Base-by-base conservation (phyloP, 2,797 vertebrate species). In the Pipistrellus kuhlii region DNA sequence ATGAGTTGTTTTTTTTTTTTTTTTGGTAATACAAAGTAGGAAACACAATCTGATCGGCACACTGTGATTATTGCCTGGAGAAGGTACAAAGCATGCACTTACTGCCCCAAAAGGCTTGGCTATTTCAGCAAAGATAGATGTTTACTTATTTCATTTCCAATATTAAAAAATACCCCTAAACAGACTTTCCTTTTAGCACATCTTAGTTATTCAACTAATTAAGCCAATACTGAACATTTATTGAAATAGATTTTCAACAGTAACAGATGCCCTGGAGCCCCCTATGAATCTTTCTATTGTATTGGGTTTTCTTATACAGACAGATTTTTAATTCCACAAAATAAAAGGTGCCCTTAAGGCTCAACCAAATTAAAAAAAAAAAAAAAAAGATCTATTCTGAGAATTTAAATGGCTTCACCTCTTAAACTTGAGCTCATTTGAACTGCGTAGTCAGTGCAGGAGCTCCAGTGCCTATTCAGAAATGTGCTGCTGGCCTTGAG, bases 121-220 rank as follows among this genome's bases (percentile, higher is more conserved):
- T 80, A 41, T 68, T 85, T 66, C 1, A 17, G 62, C 25, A 66
- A 73, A 91, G 84, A 85, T 73, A 0, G 0, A 53, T n/a, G 14
- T 48, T 92, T 38, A 77, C 30, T 75, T 73, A 62, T 41, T 96
- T 82, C 30, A 66, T 90, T 94, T 92, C 64, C 27, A 69, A 80
- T 32, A 66, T 55, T 87, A 8, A 69, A 91, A 48, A 48, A 48
- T 20, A 20, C 41, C n/a, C 64, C 8, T 14, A 64, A n/a, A 66
- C 20, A 87, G 21, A 73, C 75, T 91, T 94, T 77, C n/a, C 15
- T 94, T 84, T 85, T 55, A 80, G n/a, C 0, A 20, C 5, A 73
- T 93, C 18, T 27, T 80, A 81, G 23, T 85, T 96, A 80, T 88
- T 85, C 82, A 92, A 95, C 71, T 92, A 88, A 91, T 85, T 93